Conservation (phyloP, 2,797 vertebrate genomes). For the Moxostoma hubbsi region DNA sequence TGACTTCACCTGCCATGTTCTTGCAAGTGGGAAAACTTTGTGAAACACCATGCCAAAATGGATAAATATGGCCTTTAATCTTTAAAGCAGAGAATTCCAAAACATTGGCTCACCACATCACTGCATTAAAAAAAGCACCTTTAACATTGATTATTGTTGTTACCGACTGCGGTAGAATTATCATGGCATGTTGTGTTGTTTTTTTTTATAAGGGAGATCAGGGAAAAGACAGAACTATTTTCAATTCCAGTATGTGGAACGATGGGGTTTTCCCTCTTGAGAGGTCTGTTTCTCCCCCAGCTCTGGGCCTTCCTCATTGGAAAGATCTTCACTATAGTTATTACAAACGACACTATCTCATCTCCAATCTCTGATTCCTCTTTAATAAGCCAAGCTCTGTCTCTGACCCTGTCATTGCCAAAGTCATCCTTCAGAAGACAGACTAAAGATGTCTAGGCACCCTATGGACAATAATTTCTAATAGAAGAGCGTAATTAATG, state of each 20-base stretch:
- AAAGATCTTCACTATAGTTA: constrained; percentile 66
- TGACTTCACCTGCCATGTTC: constrained; percentile 22
- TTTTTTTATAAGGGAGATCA: constrained; percentile 50
- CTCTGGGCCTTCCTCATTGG: constrained; percentile 62
- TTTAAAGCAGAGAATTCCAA: constrained; percentile 76
- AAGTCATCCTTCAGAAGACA: constrained; percentile 23
- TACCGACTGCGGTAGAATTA: constrained; percentile 45
- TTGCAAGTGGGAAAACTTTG: constrained; percentile 35
- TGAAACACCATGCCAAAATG: constrained; percentile 62
- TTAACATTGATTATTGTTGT: constrained; percentile 54
- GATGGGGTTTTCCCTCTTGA: constrained; percentile 63
- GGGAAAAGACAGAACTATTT: constrained; percentile 52
- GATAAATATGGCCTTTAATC: constrained; percentile 76
- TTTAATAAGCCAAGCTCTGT: constrained; percentile 37
- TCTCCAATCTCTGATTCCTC: constrained; percentile 33
- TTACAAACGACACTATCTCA: constrained; percentile 64
- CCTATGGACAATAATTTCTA: background rate
- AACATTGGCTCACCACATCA: constrained; percentile 50
- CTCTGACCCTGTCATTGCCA: constrained; percentile 57
- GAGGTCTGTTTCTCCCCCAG: constrained; percentile 58
- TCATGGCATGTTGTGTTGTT: constrained; percentile 34
- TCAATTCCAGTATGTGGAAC: constrained; percentile 53
- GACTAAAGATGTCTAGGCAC: constrained; percentile 8
- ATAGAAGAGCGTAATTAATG: background rate
- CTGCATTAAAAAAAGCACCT: constrained; percentile 63